These are phyloP conservation scores for Icerya purchasi DNA, from an alignment of 2,888 invertebrate genomes.

Conservation along the genomic window DNA sequence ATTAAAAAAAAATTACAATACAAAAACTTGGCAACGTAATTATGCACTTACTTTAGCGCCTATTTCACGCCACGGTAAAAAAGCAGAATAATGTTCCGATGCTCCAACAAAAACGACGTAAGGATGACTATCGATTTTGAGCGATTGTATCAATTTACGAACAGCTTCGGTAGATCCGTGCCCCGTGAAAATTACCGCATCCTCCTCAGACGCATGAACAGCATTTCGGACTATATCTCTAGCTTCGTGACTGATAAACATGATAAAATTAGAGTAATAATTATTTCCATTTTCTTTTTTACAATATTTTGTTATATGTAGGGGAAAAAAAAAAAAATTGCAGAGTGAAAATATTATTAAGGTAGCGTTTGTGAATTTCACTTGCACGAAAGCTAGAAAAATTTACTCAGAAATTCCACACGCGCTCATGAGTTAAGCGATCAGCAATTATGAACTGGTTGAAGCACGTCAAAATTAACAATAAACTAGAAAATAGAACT, in stretches of 20 bases:
- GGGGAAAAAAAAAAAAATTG: not conserved
- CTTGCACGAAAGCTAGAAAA: too few species aligned
- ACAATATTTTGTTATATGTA: too few species aligned
- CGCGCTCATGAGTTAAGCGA: too few species aligned
- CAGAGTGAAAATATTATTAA: not conserved
- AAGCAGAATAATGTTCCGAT: slow-evolving; percentile 49
- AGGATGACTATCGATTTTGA: slow-evolving; percentile 37
- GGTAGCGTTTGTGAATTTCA: not conserved
- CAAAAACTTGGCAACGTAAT: too few species aligned
- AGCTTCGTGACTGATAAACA: slow-evolving; percentile 47
- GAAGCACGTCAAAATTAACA: too few species aligned
- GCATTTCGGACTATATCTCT: slow-evolving; percentile 53
- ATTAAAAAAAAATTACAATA: too few species aligned
- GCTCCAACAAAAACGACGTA: slow-evolving; percentile 53
- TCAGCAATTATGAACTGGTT: too few species aligned
- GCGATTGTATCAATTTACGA: slow-evolving; percentile 47
- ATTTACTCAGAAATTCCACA: too few species aligned
- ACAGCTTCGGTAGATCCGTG: slow-evolving; percentile 56
- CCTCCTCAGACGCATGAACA: slow-evolving; percentile 58
- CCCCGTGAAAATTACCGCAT: slow-evolving; percentile 51
- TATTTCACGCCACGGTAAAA: slow-evolving; percentile 62
- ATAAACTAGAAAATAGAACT: too few species aligned
- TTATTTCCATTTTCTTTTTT: too few species aligned
- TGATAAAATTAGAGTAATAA: too few species aligned
- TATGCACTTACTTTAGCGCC: slow-evolving; percentile 51